Evolutionary conservation across 1,140 invertebrate species (phyloP), one percentile per base, ranked within the genome.

Genomic region (Diorhabda sublineata): DNA sequence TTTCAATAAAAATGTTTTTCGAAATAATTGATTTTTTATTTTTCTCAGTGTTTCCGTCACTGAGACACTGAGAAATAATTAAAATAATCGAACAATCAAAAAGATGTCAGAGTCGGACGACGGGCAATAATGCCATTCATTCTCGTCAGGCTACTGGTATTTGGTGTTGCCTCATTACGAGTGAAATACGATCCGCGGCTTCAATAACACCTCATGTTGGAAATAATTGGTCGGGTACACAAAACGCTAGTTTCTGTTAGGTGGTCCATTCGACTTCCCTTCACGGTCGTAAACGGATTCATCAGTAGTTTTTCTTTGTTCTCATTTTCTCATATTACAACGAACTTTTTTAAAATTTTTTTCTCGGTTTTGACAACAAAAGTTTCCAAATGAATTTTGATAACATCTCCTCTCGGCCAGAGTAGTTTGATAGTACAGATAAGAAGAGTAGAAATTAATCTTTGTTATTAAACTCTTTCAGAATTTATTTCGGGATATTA

Each of bases 131-230:
- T 66, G 69, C 72, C 69, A 75, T 76, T 70, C 75, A 75, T 75
- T 73, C 74, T 70, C 70, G 72, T 74, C 75, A 72, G 63, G 56
- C 52, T 61, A 52, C 63, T n/a, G 47, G 47, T 52, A n/a, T 52
- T 52, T 71, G 72, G 75, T 76, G 70, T 75, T 76, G 72, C 61
- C 75, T 76, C 75, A 76, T 76, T 76, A 76, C 74, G 63, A 68
- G 64, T 75, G 72, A 75, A 76, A 76, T 75, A 76, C 74, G 75
- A 76, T 73, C 71, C 68, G 72, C 74, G 70, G 74, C 69, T 73
- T 76, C 75, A 73, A 76, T 75, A 76, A 76, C 75, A 76, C 74
- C 75, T 75, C 75, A 70, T 76, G 73, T 75, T 72, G 74, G 70
- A 74, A 76, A 76, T 76, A 76, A 76, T 76, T 76, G 75, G 74